Conservation (phyloP, 2,113 vertebrate genomes). For the Albula glossodonta region DNA sequence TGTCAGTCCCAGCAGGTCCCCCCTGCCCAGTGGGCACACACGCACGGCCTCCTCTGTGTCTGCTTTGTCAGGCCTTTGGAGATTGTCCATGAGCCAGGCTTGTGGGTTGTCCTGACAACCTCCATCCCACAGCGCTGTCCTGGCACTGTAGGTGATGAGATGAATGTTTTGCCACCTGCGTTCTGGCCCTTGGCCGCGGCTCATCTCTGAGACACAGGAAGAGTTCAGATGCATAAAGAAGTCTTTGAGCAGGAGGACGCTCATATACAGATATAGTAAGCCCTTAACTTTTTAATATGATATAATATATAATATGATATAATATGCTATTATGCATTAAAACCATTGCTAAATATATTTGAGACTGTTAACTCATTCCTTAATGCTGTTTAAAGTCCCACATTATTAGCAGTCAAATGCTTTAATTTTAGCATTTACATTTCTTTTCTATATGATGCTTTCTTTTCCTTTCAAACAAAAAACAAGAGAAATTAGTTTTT, state of each 20-base stretch:
- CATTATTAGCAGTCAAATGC: too few relatives aligned
- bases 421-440: too few relatives aligned
- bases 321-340: not conserved
- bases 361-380: too few relatives aligned
- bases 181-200: not conserved
- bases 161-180: constrained; percentile 14
- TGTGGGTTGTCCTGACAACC: not conserved
- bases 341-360: not conserved
- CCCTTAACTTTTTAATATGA: not conserved
- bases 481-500: too few relatives aligned
- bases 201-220: constrained; percentile 1
- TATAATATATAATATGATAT: not conserved
- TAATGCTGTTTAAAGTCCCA: too few relatives aligned
- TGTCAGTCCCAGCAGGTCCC: not conserved
- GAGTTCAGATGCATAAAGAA: not conserved
- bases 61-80: constrained; percentile 13
- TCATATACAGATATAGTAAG: not conserved
- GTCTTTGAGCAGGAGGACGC: not conserved
- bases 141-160: not conserved
- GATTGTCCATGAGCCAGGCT: not conserved
- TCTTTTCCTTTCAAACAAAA: too few relatives aligned
- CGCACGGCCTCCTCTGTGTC: not conserved
- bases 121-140: not conserved
- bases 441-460: too few relatives aligned
- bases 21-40: not conserved